phyloP scores from a whole-genome alignment of 2,113 vertebrate genomes.

The Lophotis ruficrista region DNA sequence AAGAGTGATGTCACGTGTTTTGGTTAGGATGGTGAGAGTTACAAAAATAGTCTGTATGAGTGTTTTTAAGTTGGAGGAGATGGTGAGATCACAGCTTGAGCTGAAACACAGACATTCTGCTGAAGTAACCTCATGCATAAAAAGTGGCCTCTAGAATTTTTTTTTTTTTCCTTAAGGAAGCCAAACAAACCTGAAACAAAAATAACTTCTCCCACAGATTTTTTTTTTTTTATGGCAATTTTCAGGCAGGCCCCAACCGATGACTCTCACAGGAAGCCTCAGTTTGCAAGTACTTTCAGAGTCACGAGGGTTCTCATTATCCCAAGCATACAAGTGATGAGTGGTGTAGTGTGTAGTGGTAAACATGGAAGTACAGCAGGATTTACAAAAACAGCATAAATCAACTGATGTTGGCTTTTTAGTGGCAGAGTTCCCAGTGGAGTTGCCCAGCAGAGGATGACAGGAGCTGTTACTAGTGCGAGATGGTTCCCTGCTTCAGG shows the following conservation, averaged over 20 bases:
- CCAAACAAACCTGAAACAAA: constrained; percentile 33
- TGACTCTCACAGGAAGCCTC: constrained; percentile 24
- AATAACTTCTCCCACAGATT: neutral
- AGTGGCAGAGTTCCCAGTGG: neutral
- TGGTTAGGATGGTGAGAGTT: constrained; percentile 38
- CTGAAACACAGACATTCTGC: constrained; percentile 27
- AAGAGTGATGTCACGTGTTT: constrained; percentile 59
- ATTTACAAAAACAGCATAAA: neutral
- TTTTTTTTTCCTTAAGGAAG: neutral
- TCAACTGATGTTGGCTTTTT: neutral
- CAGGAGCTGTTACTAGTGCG: neutral
- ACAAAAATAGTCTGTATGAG: constrained; percentile 32
- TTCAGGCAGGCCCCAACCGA: neutral
- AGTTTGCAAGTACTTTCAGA: constrained; percentile 42
- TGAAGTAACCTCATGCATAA: neutral
- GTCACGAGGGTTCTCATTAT: constrained; percentile 16
- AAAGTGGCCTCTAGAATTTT: neutral
- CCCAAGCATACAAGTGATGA: neutral
- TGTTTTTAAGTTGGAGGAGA: constrained; percentile 29
- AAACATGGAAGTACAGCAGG: constrained; percentile 2
- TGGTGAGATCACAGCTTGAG: constrained; percentile 52
- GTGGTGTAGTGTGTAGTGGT: neutral
- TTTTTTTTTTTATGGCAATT: neutral
- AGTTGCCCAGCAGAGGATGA: neutral
- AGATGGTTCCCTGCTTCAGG: neutral